Evolutionary conservation across 2,888 invertebrate species (phyloP).

Genomic region (Gastracanthus pulcherrimus): DNA sequence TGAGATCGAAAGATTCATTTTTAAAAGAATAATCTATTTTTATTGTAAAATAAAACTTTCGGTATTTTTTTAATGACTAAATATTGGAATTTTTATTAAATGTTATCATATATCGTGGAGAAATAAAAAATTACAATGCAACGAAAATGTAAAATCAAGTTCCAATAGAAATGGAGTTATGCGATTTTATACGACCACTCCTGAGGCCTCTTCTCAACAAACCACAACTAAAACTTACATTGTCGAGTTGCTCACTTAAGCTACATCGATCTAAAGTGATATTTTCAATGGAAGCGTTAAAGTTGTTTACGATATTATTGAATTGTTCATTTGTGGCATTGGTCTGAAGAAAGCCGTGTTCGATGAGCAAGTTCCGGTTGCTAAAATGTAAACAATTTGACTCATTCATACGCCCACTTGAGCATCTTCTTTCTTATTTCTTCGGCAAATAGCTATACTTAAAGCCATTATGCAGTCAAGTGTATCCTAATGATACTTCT

Average conservation of each 20-base stretch:
- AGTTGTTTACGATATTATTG: slow-evolving; percentile 76
- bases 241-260: slow-evolving; percentile 86
- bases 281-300: slow-evolving; percentile 75
- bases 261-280: slow-evolving; percentile 84
- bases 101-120: too few relatives aligned
- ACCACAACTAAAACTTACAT: too few relatives aligned
- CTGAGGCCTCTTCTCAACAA: too few relatives aligned
- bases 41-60: too few relatives aligned
- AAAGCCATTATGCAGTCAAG: slow-evolving; percentile 10
- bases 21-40: too few relatives aligned
- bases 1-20: too few relatives aligned
- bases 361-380: slow-evolving; percentile 79
- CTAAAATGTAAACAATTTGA: slow-evolving; percentile 73
- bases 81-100: too few relatives aligned
- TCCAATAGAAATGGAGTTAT: too few relatives aligned
- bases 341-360: slow-evolving; percentile 74
- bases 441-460: not conserved
- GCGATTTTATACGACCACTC: too few relatives aligned
- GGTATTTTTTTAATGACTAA: too few relatives aligned
- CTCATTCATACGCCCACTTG: not conserved
- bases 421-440: not conserved
- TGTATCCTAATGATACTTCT: not conserved
- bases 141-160: too few relatives aligned
- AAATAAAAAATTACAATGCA: too few relatives aligned
- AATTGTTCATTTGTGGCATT: slow-evolving; percentile 82